Evolutionary conservation across 2,113 vertebrate genomes (phyloP).

Genomic region (Glaucidium brasilianum): DNA sequence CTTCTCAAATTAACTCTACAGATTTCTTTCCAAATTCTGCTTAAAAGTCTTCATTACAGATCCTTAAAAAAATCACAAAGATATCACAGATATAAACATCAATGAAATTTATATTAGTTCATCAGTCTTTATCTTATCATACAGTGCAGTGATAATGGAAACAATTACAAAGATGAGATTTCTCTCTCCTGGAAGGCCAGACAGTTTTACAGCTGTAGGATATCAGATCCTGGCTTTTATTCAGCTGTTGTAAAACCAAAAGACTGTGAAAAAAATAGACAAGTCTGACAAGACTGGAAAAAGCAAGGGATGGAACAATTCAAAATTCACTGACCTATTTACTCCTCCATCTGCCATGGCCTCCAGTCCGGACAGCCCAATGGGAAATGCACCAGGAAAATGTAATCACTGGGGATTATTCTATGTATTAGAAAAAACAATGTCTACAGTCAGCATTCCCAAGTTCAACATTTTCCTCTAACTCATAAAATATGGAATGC

Average conservation of each 20-base stretch:
- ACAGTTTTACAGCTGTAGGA: not conserved
- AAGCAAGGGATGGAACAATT: not conserved
- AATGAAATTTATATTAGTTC: not conserved
- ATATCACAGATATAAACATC: not conserved
- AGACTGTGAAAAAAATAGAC: not conserved
- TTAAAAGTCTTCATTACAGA: not conserved
- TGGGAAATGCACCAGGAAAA: constrained; percentile 33
- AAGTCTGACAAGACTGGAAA: not conserved
- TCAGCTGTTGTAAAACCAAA: constrained; percentile 13
- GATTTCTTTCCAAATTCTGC: not conserved
- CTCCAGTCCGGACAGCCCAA: not conserved
- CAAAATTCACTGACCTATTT: constrained; percentile 34
- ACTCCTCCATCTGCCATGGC: not conserved
- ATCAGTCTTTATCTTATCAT: not conserved
- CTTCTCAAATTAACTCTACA: not conserved
- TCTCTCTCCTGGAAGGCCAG: not conserved
- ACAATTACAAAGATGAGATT: not conserved
- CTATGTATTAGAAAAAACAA: not conserved
- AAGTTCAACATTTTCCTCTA: not conserved
- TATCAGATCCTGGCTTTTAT: constrained; percentile 32
- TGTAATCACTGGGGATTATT: constrained; percentile 31
- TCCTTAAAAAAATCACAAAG: not conserved
- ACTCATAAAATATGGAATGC: not conserved
- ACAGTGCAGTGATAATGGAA: not conserved
- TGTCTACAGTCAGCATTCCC: not conserved